Evolutionary conservation across 2,888 invertebrate species (phyloP).

Genomic region (Oligia strigilis): DNA sequence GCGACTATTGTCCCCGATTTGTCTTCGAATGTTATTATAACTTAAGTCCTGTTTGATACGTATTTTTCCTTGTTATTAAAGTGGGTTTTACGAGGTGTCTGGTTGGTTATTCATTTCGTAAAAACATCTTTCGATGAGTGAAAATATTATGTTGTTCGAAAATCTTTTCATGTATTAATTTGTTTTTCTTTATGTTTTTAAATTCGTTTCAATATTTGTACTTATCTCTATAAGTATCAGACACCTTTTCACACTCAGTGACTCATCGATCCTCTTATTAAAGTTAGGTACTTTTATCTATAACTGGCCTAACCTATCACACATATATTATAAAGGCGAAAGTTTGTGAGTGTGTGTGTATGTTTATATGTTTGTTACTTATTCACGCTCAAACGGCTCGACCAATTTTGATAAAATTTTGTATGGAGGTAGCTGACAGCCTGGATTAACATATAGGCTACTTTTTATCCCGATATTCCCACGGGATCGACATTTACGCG

Average conservation of each 20-base stretch:
- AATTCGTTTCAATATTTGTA: conserved; percentile 17
- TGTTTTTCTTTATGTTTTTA: conserved; percentile 14
- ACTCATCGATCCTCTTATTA: conserved; percentile 16
- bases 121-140: conserved; percentile 39
- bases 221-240: conserved; percentile 15
- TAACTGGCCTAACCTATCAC: conserved; percentile 24
- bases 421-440: too few relatives aligned
- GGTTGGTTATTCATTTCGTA: conserved; percentile 39
- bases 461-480: too few relatives aligned
- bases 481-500: too few relatives aligned
- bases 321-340: too few relatives aligned
- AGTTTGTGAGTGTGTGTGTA: too few relatives aligned
- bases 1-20: conserved; percentile 65
- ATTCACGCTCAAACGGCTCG: too few relatives aligned
- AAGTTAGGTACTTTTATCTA: neutral
- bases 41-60: conserved; percentile 39
- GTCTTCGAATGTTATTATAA: conserved; percentile 59
- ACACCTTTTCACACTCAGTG: conserved; percentile 21
- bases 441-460: too few relatives aligned
- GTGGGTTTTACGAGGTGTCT: conserved; percentile 38
- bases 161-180: conserved; percentile 40
- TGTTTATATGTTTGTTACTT: too few relatives aligned
- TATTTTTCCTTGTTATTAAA: conserved; percentile 50
- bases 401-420: too few relatives aligned
- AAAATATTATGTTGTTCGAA: conserved; percentile 31